Base-by-base conservation (phyloP, 2,797 vertebrate species). In the Acanthiza pusilla region DNA sequence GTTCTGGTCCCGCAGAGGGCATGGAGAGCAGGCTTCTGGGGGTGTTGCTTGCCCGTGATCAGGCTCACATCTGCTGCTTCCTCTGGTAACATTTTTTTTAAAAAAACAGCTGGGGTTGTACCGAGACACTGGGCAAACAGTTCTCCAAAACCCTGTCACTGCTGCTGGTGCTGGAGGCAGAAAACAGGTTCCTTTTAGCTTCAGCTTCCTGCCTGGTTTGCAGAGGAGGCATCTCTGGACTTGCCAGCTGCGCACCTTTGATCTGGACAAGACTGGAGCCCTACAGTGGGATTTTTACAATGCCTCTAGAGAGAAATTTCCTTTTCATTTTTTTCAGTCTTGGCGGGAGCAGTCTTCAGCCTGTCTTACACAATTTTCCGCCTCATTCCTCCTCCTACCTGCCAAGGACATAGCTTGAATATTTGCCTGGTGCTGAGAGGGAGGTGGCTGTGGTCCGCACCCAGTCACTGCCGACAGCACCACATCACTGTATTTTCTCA, bases 301-400 rank as follows among this genome's bases (percentile, higher is more conserved):
- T 81, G 71, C 38, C 40, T 89, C 53, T 91, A 65, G 76, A 89
- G 60, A 43, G 32, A 85, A 83, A 94, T 91, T 91, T 91, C 81
- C 86, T 91, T 90, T 75, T 73, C 16, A 47, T 89, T 88, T 84
- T 81, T 91, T 94, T 94, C 85, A 82, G 53, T 48, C 74, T 89
- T 93, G 88, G 93, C 93, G 91, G 92, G 32, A 91, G 53, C 63
- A 82, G 57, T 74, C 85, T 88, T 86, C 62, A 87, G 80, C 61
- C 85, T 87, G 91, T 86, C 83, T 93, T 48, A 61, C 73, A 66
- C 0, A 5, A 61, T 96, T 94, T 95, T 93, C 77, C 88, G 85
- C 93, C 88, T 95, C 88, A 71, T 92, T 95, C 63, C 30, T 90
- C 30, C 45, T 75, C n/a, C 45, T 63, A 92, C 87, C 89, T 96